Evolutionary conservation across 2,888 invertebrate genomes (phyloP).

Genomic region (Limnephilus rhombicus): DNA sequence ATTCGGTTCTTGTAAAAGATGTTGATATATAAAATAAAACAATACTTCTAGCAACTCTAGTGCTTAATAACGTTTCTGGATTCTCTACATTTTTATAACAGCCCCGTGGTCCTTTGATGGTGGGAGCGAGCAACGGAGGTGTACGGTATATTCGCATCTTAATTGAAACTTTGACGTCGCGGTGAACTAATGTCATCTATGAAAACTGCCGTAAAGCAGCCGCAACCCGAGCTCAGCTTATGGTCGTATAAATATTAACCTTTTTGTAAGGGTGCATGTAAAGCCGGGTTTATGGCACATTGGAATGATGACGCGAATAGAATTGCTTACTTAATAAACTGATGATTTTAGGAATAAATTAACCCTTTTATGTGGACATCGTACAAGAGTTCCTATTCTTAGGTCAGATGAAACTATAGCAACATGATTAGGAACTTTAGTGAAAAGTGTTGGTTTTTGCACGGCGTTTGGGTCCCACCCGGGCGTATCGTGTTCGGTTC

Average conservation of each 20-base stretch:
- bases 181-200: conserved; percentile 50
- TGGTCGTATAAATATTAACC: conserved; percentile 27
- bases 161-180: conserved; percentile 65
- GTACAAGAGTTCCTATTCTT: not conserved
- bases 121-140: not conserved
- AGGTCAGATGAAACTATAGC: too few relatives aligned
- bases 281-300: not conserved
- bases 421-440: too few relatives aligned
- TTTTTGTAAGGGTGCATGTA: not conserved
- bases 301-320: not conserved
- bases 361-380: not conserved
- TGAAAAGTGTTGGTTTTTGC: too few relatives aligned
- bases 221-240: conserved; percentile 18
- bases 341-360: not conserved
- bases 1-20: too few relatives aligned
- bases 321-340: not conserved
- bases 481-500: too few relatives aligned
- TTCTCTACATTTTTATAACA: not conserved
- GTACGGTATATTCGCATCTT: conserved; percentile 52
- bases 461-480: too few relatives aligned
- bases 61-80: not conserved
- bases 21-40: not conserved
- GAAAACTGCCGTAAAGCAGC: conserved; percentile 56
- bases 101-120: not conserved
- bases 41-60: not conserved